Evolutionary conservation across 2,888 invertebrate genomes (phyloP).

Genomic region (Lagria hirta): DNA sequence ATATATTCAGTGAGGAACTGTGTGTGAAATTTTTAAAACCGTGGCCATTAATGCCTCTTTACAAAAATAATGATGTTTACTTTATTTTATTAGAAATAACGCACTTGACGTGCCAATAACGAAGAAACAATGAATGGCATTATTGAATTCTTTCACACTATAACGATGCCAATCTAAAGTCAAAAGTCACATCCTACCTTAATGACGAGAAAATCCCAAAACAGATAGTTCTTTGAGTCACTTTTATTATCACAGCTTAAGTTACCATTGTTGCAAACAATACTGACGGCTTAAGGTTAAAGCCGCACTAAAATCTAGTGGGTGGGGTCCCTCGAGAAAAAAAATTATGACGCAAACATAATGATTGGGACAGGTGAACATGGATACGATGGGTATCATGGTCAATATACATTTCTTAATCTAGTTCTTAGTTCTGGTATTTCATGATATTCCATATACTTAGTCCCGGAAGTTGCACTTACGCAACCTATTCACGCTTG

Average conservation of each 20-base stretch:
- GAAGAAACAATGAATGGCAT: too few species aligned
- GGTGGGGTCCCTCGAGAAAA: slow-evolving; percentile 17
- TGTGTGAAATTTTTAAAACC: too few species aligned
- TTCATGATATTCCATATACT: too few species aligned
- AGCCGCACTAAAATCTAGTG: slow-evolving; percentile 14
- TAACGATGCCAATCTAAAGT: slow-evolving; percentile 12
- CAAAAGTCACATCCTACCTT: slow-evolving; percentile 15
- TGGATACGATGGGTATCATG: slow-evolving; percentile 11
- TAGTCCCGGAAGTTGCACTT: slow-evolving; percentile 7
- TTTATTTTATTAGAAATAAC: too few species aligned
- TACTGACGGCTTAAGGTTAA: slow-evolving; percentile 15
- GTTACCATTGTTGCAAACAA: slow-evolving; percentile 16
- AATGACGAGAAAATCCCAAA: slow-evolving; percentile 7
- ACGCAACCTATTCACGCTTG: slow-evolving; percentile 10
- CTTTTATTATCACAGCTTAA: slow-evolving; percentile 19
- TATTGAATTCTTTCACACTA: too few species aligned
- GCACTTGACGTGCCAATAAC: too few species aligned
- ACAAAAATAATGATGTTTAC: too few species aligned
- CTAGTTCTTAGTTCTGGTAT: neutral
- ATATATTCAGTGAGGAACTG: too few species aligned
- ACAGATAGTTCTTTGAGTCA: too few species aligned
- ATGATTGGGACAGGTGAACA: slow-evolving; percentile 17
- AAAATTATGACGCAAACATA: slow-evolving; percentile 15
- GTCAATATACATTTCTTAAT: neutral
- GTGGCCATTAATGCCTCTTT: too few species aligned